Evolutionary conservation across 2,888 invertebrate genomes (phyloP), one percentile per base, ranked within the genome.

Genomic region (Sminthurinus aureus): DNA sequence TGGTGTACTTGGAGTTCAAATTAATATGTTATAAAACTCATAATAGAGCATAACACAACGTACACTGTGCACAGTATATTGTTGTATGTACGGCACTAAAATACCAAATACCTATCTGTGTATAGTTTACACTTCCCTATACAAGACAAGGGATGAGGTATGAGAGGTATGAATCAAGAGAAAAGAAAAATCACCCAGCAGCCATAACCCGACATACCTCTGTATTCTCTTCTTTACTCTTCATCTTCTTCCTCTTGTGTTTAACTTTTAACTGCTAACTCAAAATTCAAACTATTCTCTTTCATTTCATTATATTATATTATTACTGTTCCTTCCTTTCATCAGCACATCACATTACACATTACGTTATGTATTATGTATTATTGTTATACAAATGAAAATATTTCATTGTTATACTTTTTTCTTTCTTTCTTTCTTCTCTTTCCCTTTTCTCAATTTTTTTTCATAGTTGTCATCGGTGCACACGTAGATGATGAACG

Each of bases 391-490:
- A 67, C n/a, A 67, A 77, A 51, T 20, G 58, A 77, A 24, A n/a
- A 58, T 77, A 77, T 77, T 77, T 77, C 77, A 77, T 77, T 58
- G 38, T 38, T 38, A 38, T 38, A 38, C 38, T 38, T 38, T 38
- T 38, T 58, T 58, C 12, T 75, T 50, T 51, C 18, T 18, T 15
- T n/a, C 50, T 26, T n/a, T 51, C 8, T 8, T 22, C n/a, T 67
- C 66, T n/a, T 67, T 67, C n/a, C 67, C 8, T 67, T 15, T 58
- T 15, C 24, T 13, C 38, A 24, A 24, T 74, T 58, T 13, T 13
- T 77, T 77, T 20, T 58, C 77, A 58, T 20, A 18, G 58, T 38
- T 38, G 38, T 38, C 38, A 38, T 38, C 38, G 38, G 38, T 38
- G 38, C 38, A 38, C 38, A 38, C 38, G 38, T 38, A 38, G 38